Evolutionary conservation across 2,797 vertebrate species (phyloP), one percentile per base, ranked within the genome.

Genomic region (Alectoris magna): DNA sequence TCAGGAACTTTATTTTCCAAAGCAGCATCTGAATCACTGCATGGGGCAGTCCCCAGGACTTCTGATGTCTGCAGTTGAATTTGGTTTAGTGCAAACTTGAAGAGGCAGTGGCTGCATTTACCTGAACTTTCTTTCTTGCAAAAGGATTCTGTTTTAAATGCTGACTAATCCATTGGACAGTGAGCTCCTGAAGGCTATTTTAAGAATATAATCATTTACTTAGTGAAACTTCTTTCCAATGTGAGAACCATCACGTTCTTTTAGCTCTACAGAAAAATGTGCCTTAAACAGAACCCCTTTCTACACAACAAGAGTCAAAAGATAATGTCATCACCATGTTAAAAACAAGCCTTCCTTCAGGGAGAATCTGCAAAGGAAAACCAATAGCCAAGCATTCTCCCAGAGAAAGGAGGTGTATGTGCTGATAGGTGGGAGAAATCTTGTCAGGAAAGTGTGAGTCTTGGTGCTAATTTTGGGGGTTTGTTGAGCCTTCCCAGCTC

Each of bases 141-240:
- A 71, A 92, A 89, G 49, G 72, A 68, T 92, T 92, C 75, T 92
- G 85, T 86, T 67, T 53, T 26, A 91, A 91, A 46, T 7, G 73
- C 87, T 91, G 87, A 94, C 55, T 12, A 88, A 95, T 11, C 67
- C 46, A 0, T 44, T 10, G 60, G 46, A 21, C 38, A 15, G 80
- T 9, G 34, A 56, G 41, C 24, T 83, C 70, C 76, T 48, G 87
- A 69, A 84, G 22, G 36, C 1, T 86, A 6, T 88, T 94, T 93
- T 1, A 11, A 81, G 85, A 38, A 38, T 2, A 43, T 22, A 55
- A 74, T 36, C 23, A 2, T 49, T 68, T 53, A 31, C 36, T 67
- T 21, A 3, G 4, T 31, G 58, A 68, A 43, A 49, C 36, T 67
- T 92, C 90, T 91, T 91, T 88, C 76, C 70, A 92, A 29, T 14